Evolutionary conservation across 2,113 vertebrate species (phyloP).

Genomic region (Labeo catla): DNA sequence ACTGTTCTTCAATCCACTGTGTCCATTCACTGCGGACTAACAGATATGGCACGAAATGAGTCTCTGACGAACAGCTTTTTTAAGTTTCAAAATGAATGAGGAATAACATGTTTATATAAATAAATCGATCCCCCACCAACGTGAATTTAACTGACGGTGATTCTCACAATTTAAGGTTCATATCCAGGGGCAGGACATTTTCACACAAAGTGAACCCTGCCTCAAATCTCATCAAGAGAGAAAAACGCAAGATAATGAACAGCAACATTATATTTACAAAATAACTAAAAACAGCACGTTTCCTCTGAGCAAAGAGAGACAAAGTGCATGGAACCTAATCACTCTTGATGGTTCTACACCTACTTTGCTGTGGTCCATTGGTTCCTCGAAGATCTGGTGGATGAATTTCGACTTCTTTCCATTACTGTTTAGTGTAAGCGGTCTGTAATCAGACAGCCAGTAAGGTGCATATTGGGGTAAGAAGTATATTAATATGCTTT

Average conservation of each 20-base stretch:
- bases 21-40: conserved; percentile 67
- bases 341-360: conserved; percentile 63
- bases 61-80: not conserved
- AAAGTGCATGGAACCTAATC: not conserved
- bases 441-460: conserved; percentile 69
- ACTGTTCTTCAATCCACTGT: conserved; percentile 77
- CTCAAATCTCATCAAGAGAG: conserved; percentile 43
- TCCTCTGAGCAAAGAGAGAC: not conserved
- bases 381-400: conserved; percentile 89
- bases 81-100: conserved; percentile 3
- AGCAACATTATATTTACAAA: conserved; percentile 8
- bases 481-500: not conserved
- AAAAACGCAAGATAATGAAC: conserved; percentile 24
- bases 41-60: not conserved
- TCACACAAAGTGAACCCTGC: conserved; percentile 29
- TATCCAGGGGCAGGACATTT: conserved; percentile 28
- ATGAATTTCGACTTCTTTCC: conserved; percentile 91
- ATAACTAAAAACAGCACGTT: not conserved
- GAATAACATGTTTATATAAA: conserved; percentile 10
- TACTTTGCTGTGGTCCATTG: conserved; percentile 79
- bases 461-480: not conserved
- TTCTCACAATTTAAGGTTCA: conserved; percentile 19
- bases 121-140: conserved; percentile 39
- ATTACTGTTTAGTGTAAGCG: conserved; percentile 88
- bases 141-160: conserved; percentile 22